A percentile compares a stretch with the other conserved stretches of the same genome.
Evolutionary conservation across 1,140 invertebrate genomes (phyloP).

Genomic region (Laupala kohalensis): DNA sequence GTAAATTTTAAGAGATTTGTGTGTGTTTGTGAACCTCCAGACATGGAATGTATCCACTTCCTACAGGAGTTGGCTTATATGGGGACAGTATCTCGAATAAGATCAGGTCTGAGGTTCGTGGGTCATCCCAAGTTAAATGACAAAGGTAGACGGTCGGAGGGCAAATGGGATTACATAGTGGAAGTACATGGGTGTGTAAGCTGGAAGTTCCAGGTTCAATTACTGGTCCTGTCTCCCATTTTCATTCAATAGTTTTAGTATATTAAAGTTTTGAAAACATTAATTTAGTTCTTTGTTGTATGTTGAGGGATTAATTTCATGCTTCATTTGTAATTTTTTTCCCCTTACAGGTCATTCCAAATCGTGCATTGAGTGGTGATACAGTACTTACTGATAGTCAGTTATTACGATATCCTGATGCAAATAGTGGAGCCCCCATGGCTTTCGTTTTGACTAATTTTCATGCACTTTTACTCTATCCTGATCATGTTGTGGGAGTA

Average conservation of each 20-base stretch:
- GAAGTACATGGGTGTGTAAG: no score
- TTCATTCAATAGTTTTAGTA: no score
- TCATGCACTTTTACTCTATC: constrained; percentile 73
- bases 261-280: neutral
- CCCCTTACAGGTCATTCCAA: neutral
- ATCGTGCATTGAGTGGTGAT: constrained; percentile 24
- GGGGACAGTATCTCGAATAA: no score
- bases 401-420: constrained; percentile 43
- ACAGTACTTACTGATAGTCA: constrained; percentile 44
- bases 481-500: constrained; percentile 69
- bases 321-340: neutral
- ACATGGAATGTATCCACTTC: no score
- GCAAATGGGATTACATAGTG: no score
- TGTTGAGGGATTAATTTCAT: neutral
- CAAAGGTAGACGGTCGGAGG: no score
- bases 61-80: no score
- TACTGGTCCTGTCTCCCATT: neutral
- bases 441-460: constrained; percentile 81
- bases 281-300: no score
- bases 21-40: no score
- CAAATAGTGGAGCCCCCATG: constrained; percentile 38
- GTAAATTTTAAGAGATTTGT: no score
- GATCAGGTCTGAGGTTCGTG: no score
- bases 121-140: no score
- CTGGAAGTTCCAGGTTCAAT: neutral